Conservation (phyloP, 37 sponge, comb jelly and placozoan genomes). For the Mnemiopsis leidyi region DNA sequence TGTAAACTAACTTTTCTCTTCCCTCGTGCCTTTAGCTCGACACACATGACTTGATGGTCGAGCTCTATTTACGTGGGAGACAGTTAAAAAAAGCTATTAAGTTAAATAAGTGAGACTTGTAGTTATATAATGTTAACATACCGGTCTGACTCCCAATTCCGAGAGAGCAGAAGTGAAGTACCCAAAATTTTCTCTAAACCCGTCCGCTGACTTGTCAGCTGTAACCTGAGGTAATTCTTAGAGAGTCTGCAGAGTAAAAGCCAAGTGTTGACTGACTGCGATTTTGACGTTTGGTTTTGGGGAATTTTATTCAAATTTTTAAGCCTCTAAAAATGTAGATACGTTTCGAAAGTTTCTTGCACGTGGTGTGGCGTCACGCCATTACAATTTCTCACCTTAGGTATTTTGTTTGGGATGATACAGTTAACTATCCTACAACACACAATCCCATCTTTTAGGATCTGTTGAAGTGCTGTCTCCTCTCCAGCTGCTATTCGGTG, state of each 20-base stretch:
- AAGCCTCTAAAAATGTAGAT: no score
- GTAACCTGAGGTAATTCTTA: not conserved
- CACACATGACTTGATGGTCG: not conserved
- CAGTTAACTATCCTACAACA: conserved; percentile 52
- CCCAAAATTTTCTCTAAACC: conserved; percentile 38
- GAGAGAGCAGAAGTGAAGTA: conserved; percentile 8
- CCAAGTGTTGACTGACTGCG: no score
- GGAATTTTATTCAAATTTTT: no score
- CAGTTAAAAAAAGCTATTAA: no score
- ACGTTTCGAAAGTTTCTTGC: no score
- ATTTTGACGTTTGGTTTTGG: no score
- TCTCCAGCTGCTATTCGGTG: conserved; percentile 50
- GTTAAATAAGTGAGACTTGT: no score
- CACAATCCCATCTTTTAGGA: conserved; percentile 58
- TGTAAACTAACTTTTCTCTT: not conserved
- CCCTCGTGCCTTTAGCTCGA: not conserved
- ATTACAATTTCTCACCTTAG: conserved; percentile 4
- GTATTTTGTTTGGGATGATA: conserved; percentile 59
- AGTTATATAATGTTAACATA: not conserved
- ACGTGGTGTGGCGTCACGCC: no score
- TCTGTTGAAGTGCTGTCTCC: conserved; percentile 63
- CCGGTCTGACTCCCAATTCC: conserved; percentile 22
- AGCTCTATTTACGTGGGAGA: not conserved
- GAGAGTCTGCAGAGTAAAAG: no score
- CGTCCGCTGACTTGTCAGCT: conserved; percentile 50